phyloP scores from a whole-genome alignment of 2,888 invertebrate genomes.

The Beris chalybata region DNA sequence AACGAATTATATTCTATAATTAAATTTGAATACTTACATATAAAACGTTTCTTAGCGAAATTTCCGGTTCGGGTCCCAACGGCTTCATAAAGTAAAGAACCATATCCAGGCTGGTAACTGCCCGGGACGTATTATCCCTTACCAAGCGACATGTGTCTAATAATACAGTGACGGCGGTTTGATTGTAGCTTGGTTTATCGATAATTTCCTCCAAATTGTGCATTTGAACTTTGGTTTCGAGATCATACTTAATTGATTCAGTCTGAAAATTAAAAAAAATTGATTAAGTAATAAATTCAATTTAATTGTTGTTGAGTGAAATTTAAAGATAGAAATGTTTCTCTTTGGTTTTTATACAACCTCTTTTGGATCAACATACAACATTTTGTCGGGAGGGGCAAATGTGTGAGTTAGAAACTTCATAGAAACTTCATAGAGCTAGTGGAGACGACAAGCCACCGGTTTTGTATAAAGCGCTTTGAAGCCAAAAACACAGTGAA shows the following conservation, averaged over 20 bases:
- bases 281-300: no score
- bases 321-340: no score
- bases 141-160: slow-evolving; percentile 70
- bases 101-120: slow-evolving; percentile 60
- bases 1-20: no score
- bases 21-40: slow-evolving; percentile 46
- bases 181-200: slow-evolving; percentile 76
- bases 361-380: no score
- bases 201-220: slow-evolving; percentile 73
- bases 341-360: no score
- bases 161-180: slow-evolving; percentile 72
- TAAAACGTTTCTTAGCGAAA: slow-evolving; percentile 53
- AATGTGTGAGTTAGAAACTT: no score
- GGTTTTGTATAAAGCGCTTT: no score
- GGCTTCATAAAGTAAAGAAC: slow-evolving; percentile 56
- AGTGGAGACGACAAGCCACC: no score
- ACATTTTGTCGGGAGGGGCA: no score
- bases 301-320: no score
- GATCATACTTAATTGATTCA: slow-evolving; percentile 72
- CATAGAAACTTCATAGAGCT: no score
- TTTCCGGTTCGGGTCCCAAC: slow-evolving; percentile 48
- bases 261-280: slow-evolving; percentile 61
- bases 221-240: slow-evolving; percentile 70
- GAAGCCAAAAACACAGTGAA: no score
- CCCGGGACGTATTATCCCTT: slow-evolving; percentile 73